phyloP scores from a whole-genome alignment of 2,113 vertebrate species.

The Corapipo altera region DNA sequence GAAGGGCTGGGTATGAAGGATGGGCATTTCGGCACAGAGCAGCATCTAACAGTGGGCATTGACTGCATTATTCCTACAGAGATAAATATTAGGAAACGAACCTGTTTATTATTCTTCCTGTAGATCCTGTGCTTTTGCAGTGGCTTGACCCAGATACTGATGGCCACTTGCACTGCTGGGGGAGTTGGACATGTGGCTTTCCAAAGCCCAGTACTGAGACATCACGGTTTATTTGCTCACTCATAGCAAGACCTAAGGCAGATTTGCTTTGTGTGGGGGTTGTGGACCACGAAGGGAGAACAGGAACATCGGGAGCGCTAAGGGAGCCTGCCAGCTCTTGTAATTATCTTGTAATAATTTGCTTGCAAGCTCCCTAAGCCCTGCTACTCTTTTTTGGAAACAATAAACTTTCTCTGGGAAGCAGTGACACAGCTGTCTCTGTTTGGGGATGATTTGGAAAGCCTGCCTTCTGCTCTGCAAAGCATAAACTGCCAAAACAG shows the following conservation, averaged over 20 bases:
- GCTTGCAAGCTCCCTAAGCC: conserved; percentile 2
- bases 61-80: neutral
- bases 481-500: neutral
- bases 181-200: neutral
- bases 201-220: neutral
- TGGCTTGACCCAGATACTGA: neutral
- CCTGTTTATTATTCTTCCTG: neutral
- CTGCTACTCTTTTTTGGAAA: conserved; percentile 32
- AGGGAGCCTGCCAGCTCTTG: neutral
- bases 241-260: neutral
- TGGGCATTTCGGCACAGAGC: neutral
- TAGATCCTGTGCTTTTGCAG: neutral
- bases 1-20: neutral
- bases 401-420: neutral
- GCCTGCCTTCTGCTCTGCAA: conserved; percentile 9
- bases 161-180: neutral
- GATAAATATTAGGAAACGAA: neutral
- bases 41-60: fast-evolving
- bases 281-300: neutral
- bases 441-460: neutral
- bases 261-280: conserved; percentile 1
- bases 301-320: neutral
- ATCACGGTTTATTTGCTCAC: fast-evolving
- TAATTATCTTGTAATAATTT: conserved; percentile 37
- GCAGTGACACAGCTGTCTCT: conserved; percentile 5